Evolutionary conservation across 2,888 invertebrate genomes (phyloP), one percentile per base, ranked within the genome.

Genomic region (Cryptus viduatorius): DNA sequence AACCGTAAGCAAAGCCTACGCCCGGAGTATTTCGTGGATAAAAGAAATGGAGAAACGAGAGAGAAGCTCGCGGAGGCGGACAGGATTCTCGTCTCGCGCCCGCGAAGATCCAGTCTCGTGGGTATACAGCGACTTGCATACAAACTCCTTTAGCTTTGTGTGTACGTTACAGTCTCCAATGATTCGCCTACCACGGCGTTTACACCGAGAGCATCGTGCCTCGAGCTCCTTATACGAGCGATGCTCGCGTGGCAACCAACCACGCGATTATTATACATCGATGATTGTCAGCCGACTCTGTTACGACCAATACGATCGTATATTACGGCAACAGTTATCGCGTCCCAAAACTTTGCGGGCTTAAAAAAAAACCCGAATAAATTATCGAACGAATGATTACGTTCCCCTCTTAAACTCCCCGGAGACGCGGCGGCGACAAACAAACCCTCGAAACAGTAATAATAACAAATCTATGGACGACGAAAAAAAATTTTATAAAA

Each of bases 181-280:
- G 78, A 68, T 81, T 77, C 86, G 83, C 78, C 79, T 76, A 82
- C 80, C 84, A 83, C 75, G 31, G 8, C 81, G n/a, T 37, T 72
- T 82, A 87, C 88, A 88, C 87, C 84, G 50, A 16, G 73, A 88
- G 87, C 87, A 87, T 82, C 79, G 82, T 83, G 81, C 46, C 80
- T 24, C 79, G 59, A 82, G 76, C 87, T 88, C 91, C 90, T 89
- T 91, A 90, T 91, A 89, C 67, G 90, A 87, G 80, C 86, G 89
- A 90, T 91, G 86, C 64, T 73, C 75, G 69, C 53, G 46, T 69
- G 48, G 76, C 56, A 82, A 61, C 73, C 81, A 83, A 85, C 82
- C 83, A 85, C 84, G 78, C 75, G 87, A 88, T 90, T 90, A 89
- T 89, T 87, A 86, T 69, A 83, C 78, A 81, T 59, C 83, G 83